A percentile compares a stretch with the other conserved stretches of the same genome.
Conservation (phyloP, 2,113 vertebrate species). For the Redunca redunca region DNA sequence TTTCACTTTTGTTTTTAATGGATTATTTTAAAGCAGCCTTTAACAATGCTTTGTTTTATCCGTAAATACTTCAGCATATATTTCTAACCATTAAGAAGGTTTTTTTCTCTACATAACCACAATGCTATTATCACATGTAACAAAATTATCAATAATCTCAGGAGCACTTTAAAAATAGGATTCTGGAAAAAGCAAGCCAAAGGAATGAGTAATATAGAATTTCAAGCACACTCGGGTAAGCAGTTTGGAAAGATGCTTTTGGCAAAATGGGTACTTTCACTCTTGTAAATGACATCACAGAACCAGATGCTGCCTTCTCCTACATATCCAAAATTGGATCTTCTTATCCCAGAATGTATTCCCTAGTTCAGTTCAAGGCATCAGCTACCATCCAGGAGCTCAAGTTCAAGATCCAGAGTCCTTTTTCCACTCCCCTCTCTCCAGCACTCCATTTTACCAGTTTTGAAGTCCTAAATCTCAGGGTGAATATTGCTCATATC, state of each 20-base stretch:
- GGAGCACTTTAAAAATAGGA: slow-evolving; percentile 64
- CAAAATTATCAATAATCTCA: slow-evolving; percentile 59
- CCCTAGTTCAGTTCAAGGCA: background rate
- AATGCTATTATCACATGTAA: slow-evolving; percentile 41
- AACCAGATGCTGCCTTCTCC: slow-evolving; percentile 36
- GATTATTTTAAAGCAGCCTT: slow-evolving; percentile 35
- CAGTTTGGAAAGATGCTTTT: slow-evolving; percentile 36
- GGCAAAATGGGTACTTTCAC: slow-evolving; percentile 41
- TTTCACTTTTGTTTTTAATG: background rate
- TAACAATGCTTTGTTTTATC: background rate
- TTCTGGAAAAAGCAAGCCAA: slow-evolving; percentile 50
- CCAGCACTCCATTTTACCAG: background rate
- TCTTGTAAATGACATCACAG: slow-evolving; percentile 41
- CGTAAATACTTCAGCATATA: slow-evolving; percentile 10
- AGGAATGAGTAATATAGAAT: slow-evolving; percentile 57
- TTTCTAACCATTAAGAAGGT: slow-evolving; percentile 10
- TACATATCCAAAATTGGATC: slow-evolving; percentile 29
- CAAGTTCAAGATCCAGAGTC: background rate
- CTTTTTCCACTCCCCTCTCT: background rate
- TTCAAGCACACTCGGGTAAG: slow-evolving; percentile 13
- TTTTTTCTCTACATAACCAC: background rate
- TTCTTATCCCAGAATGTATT: background rate
- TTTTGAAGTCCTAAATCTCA: background rate
- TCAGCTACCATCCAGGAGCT: background rate
- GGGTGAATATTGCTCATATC: background rate